These are phyloP conservation scores for Mactromeris polynyma DNA, from an alignment of 2,888 invertebrate genomes.

Conservation along the genomic window DNA sequence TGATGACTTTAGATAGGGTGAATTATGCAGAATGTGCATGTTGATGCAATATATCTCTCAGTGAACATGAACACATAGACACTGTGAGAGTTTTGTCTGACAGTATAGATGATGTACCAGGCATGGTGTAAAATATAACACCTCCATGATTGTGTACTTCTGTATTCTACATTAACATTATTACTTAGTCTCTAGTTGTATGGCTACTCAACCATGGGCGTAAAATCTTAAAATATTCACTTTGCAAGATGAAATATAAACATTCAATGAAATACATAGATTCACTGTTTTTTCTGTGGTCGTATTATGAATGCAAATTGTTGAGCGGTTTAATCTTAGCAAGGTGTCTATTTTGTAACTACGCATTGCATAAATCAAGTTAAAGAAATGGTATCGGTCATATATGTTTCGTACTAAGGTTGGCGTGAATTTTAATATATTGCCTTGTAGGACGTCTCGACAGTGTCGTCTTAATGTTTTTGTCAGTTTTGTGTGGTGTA, in stretches of 20 bases:
- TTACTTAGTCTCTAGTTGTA: not conserved
- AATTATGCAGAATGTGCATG: not conserved
- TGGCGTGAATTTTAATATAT: not conserved
- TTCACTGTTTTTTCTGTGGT: not conserved
- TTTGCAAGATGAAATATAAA: not conserved
- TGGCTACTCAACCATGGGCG: not conserved
- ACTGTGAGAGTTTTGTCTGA: not conserved
- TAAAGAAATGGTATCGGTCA: not conserved
- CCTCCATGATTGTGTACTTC: not conserved
- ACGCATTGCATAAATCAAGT: not conserved
- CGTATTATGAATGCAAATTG: not conserved
- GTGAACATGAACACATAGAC: not conserved
- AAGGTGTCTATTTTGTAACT: not conserved
- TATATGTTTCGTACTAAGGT: not conserved
- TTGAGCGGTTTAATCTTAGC: not conserved
- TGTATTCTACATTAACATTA: not conserved
- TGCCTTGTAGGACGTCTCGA: not conserved
- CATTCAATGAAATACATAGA: slow-evolving; percentile 3
- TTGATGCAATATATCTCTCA: not conserved
- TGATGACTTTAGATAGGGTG: too few species aligned
- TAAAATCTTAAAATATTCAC: not conserved
- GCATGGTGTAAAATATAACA: not conserved
- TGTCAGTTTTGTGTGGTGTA: not conserved
- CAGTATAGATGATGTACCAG: not conserved
- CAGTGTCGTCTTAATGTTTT: not conserved